A percentile compares a stretch with the other conserved stretches of the same genome.
Evolutionary conservation across 2,888 invertebrate genomes (phyloP).

Genomic region (Acrobasis repandana): DNA sequence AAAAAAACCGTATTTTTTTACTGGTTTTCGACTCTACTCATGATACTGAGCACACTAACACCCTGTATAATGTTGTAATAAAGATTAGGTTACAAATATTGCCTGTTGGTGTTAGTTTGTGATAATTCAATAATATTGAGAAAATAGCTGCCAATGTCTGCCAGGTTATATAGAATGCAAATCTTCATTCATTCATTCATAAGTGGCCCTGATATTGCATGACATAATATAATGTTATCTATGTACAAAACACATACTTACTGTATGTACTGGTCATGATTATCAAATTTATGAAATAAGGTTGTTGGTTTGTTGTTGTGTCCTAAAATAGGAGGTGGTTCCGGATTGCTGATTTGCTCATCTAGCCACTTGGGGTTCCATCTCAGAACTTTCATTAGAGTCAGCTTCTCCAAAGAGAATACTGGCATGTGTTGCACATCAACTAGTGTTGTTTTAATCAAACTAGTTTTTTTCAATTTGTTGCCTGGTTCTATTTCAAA

Average conservation of each 20-base stretch:
- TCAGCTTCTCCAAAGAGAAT: conserved; percentile 69
- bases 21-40: too few species aligned
- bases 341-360: conserved; percentile 72
- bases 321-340: conserved; percentile 81
- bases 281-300: conserved; percentile 80
- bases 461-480: conserved; percentile 63
- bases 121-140: too few species aligned
- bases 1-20: too few species aligned
- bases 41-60: too few species aligned
- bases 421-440: conserved; percentile 55
- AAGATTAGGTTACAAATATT: too few species aligned
- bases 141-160: too few species aligned
- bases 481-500: conserved; percentile 71
- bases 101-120: too few species aligned
- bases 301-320: conserved; percentile 72
- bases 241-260: conserved; percentile 48
- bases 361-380: conserved; percentile 88
- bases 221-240: background rate
- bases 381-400: conserved; percentile 80
- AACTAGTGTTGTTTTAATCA: conserved; percentile 53
- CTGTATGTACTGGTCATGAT: conserved; percentile 84
- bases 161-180: too few species aligned
- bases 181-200: too few species aligned
- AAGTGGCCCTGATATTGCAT: too few species aligned
- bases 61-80: too few species aligned